Conservation (phyloP, 2,888 invertebrate genomes). For the Erebia epiphron region DNA sequence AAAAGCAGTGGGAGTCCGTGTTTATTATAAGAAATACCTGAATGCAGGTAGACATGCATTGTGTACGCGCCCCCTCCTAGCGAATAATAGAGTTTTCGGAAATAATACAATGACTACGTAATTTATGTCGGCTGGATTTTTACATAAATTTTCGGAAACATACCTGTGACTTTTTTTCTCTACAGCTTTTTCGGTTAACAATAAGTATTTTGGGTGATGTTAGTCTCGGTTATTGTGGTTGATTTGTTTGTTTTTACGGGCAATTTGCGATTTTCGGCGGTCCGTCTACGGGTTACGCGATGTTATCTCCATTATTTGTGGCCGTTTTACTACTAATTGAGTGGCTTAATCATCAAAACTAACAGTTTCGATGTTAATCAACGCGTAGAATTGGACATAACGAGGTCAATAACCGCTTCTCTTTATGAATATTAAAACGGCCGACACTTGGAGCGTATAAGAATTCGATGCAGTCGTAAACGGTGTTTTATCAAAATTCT, state of each 20-base stretch:
- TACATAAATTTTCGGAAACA: slow-evolving; percentile 71
- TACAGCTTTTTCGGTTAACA: slow-evolving; percentile 47
- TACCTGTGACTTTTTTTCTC: slow-evolving; percentile 56
- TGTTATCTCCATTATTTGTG: slow-evolving; percentile 54
- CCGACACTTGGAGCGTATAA: slow-evolving; percentile 56
- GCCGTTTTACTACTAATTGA: slow-evolving; percentile 62
- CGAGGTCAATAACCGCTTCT: slow-evolving; percentile 69
- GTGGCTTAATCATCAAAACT: slow-evolving; percentile 61
- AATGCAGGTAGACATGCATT: slow-evolving; percentile 71
- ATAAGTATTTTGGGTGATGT: slow-evolving; percentile 65
- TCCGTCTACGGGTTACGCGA: slow-evolving; percentile 50
- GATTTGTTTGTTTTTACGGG: slow-evolving; percentile 76
- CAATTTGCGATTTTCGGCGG: slow-evolving; percentile 71
- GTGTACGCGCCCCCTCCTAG: slow-evolving; percentile 67
- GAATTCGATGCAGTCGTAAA: slow-evolving; percentile 52
- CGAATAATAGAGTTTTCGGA: slow-evolving; percentile 80
- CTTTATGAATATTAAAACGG: slow-evolving; percentile 72
- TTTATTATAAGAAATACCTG: slow-evolving; percentile 76
- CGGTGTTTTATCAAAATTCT: slow-evolving; percentile 45
- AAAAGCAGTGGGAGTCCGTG: slow-evolving; percentile 72
- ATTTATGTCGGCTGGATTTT: slow-evolving; percentile 76
- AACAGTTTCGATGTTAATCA: slow-evolving; percentile 64
- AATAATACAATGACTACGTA: slow-evolving; percentile 77
- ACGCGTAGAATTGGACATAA: slow-evolving; percentile 65
- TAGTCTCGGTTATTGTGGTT: slow-evolving; percentile 67